Evolutionary conservation across 1,140 invertebrate genomes (phyloP), one percentile per base, ranked within the genome.

Genomic region (Subanguina moxae): DNA sequence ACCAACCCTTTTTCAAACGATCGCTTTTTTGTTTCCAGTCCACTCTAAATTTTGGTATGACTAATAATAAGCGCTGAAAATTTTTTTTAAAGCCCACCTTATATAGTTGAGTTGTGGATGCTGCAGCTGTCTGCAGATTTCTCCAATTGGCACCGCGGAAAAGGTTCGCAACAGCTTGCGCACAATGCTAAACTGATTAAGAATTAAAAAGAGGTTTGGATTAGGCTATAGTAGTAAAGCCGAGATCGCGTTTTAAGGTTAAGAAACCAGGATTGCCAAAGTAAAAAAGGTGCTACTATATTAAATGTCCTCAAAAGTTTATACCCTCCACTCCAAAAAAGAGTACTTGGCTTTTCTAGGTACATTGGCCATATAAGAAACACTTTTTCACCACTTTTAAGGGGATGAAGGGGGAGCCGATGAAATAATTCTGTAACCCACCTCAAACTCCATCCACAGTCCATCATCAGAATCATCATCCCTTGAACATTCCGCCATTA

Each of bases 41-140:
- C 68, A 32, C 56, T 72, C 32, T 38, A 38, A 38, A 38, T 38
- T 38, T 38, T 38, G 11, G 3, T 3, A 38, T 38, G 3, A 17
- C 11, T 43, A 23, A 65, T 23, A n/a, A 8, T 69, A 57, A 8
- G 11, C 21, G 15, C 19, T 28, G 15, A 52, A 0, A 32, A 46
- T 17, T 17, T 43, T 23, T 48, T 65, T 67, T 5, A 38, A 38
- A 38, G 3, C 32, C 32, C 32, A 38, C 32, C 45, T 81, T 77
- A 42, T 81, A 81, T n/a, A 78, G 61, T 56, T 81, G 78, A n/a
- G 77, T 78, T 1, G 77, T 80, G 25, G 64, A 62, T 27, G 68
- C 77, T 19, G 77, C 77, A 15, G 77, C 71, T 1, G 70, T 58
- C 57, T 82, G 72, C 11, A 80, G 57, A 38, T 65, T 75, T 46